Base-by-base conservation (phyloP, 2,888 invertebrate genomes). In the Allacma fusca region DNA sequence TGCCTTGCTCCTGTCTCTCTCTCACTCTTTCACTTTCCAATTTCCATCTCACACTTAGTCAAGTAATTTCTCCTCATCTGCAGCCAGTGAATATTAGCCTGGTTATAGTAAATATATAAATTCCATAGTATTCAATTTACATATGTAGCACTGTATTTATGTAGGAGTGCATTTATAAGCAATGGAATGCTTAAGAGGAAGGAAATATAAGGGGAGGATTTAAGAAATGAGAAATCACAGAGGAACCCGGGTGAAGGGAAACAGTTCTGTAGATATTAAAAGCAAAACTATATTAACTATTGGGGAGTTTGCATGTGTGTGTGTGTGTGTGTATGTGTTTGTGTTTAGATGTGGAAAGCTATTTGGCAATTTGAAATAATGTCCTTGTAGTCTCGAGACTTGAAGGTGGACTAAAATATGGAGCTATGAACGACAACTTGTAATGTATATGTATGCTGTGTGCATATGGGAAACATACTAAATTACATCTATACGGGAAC, bases 141-240 rank as follows among this genome's bases (percentile, higher is more conserved):
- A n/a, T n/a, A n/a, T n/a, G n/a, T n/a, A n/a, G n/a, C n/a, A n/a
- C n/a, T n/a, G n/a, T n/a, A n/a, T n/a, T n/a, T n/a, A n/a, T 26
- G 13, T 5, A 65, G 65, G 7, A 29, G 71, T 43, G 34, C 43
- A 69, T n/a, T 69, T 43, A 43, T 26, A 4, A 34, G 40, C 21
- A 34, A n/a, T 29, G 67, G 13, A 19, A 65, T 21, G 44, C n/a
- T n/a, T n/a, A n/a, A 23, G 50, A 71, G 57, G 50, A 26, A 28
- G 59, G 59, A 57, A 29, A 21, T 23, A 23, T 21, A 29, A 28
- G 40, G n/a, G 19, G 34, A 29, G 72, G 59, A 59, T 72, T 72
- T 72, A 72, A 72, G 72, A 72, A 72, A 72, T 72, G 72, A 72
- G 72, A 72, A 72, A 72, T 72, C 59, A 72, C 29, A 2, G 34